These are phyloP conservation scores for Ophion obscuratus DNA, from an alignment of 2,888 invertebrate species.

Conservation along the genomic window DNA sequence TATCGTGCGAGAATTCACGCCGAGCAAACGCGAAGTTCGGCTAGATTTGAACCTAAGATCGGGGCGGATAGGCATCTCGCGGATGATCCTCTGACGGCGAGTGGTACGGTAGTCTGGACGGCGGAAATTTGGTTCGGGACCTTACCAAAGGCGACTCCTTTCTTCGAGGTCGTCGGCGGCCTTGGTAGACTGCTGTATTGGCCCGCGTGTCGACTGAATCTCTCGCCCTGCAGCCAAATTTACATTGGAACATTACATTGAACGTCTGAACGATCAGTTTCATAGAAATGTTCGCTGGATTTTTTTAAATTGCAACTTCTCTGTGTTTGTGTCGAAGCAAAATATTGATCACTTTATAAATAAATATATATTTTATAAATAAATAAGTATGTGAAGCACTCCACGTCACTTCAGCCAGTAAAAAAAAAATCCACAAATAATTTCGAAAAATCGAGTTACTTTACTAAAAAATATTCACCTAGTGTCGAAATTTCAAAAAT, in stretches of 20 bases:
- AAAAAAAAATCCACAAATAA: too few relatives aligned
- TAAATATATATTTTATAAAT: not conserved
- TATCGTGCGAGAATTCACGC: not conserved
- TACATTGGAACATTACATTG: conserved; percentile 21
- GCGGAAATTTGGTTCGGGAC: conserved; percentile 76
- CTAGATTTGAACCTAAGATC: conserved; percentile 90
- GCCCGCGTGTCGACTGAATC: conserved; percentile 82
- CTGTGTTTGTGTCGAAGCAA: too few relatives aligned
- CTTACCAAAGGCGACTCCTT: conserved; percentile 92
- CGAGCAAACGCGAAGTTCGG: conserved; percentile 56
- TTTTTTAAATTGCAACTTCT: too few relatives aligned
- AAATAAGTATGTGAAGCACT: too few relatives aligned
- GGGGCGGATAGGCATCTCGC: conserved; percentile 94
- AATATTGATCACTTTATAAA: not conserved
- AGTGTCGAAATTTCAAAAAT: too few relatives aligned
- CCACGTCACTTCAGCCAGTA: too few relatives aligned
- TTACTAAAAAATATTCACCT: too few relatives aligned
- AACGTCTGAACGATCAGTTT: not conserved
- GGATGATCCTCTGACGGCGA: conserved; percentile 86
- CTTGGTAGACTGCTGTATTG: conserved; percentile 93
- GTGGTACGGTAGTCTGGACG: conserved; percentile 78
- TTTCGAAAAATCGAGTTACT: too few relatives aligned
- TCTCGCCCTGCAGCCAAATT: conserved; percentile 76
- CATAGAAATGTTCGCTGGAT: not conserved
- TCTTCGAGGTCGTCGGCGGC: conserved; percentile 85